phyloP scores from a whole-genome alignment of 2,113 vertebrate genomes.

The Cavia porcellus region DNA sequence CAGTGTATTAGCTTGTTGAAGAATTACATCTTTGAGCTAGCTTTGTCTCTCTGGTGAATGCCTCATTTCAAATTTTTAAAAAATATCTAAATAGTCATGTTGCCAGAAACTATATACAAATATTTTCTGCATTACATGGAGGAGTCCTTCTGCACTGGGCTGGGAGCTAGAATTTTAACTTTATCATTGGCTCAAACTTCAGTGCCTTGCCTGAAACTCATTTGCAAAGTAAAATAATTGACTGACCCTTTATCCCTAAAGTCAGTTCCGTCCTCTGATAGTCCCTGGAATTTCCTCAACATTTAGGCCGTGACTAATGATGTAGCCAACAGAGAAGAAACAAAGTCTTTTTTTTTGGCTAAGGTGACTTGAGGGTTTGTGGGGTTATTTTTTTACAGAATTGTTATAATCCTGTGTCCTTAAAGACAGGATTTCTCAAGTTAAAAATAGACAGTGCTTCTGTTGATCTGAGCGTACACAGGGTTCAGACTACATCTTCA shows the following conservation, averaged over 20 bases:
- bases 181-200: background rate
- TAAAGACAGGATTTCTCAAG: background rate
- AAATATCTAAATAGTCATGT: background rate
- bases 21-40: background rate
- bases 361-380: background rate
- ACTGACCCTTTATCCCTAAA: background rate
- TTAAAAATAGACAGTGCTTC: background rate
- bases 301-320: background rate
- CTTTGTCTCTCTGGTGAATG: background rate
- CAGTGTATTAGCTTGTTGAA: background rate
- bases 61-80: background rate
- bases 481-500: background rate
- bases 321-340: background rate
- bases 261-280: background rate
- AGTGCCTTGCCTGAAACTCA: background rate
- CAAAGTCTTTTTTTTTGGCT: background rate
- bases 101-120: background rate
- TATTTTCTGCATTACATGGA: background rate
- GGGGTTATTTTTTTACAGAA: background rate
- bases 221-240: background rate
- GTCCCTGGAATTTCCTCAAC: background rate
- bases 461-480: background rate
- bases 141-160: background rate
- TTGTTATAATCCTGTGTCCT: background rate
- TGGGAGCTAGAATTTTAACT: background rate